These are phyloP conservation scores for Macrotus californicus DNA, from an alignment of 2,113 vertebrate species.

Conservation along the genomic window DNA sequence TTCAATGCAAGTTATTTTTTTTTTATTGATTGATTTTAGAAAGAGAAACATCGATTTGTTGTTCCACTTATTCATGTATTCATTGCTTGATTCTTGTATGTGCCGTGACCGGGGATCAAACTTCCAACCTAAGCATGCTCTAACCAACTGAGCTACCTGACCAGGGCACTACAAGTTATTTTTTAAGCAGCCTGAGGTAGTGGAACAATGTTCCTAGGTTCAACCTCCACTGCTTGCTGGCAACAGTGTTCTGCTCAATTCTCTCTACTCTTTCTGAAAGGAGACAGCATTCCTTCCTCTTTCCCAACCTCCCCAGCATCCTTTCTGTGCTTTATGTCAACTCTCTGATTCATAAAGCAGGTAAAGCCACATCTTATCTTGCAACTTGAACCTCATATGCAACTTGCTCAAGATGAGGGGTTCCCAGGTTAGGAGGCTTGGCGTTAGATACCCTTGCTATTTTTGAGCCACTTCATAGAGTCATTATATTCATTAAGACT, in stretches of 20 bases:
- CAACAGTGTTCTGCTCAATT: background rate
- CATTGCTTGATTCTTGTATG: too few relatives aligned
- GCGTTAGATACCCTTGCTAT: fast-evolving
- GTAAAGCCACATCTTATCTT: background rate
- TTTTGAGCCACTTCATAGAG: background rate
- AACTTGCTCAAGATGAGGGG: fast-evolving
- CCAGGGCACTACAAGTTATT: too few relatives aligned
- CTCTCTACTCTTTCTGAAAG: background rate
- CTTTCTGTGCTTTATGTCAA: fast-evolving
- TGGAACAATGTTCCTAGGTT: fast-evolving
- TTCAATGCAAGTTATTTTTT: background rate
- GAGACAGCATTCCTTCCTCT: too few relatives aligned
- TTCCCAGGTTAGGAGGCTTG: fast-evolving
- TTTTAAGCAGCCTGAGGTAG: background rate
- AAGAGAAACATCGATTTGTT: too few relatives aligned
- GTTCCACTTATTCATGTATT: too few relatives aligned
- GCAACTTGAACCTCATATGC: fast-evolving
- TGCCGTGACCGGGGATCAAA: too few relatives aligned
- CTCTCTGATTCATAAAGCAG: background rate
- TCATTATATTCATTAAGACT: background rate
- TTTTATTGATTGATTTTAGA: too few relatives aligned
- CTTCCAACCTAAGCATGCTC: too few relatives aligned
- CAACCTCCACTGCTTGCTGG: fast-evolving
- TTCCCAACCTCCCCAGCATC: fast-evolving
- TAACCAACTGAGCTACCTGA: too few relatives aligned